Evolutionary conservation across 2,888 invertebrate genomes (phyloP), one percentile per base, ranked within the genome.

Genomic region (Spialia ferax): DNA sequence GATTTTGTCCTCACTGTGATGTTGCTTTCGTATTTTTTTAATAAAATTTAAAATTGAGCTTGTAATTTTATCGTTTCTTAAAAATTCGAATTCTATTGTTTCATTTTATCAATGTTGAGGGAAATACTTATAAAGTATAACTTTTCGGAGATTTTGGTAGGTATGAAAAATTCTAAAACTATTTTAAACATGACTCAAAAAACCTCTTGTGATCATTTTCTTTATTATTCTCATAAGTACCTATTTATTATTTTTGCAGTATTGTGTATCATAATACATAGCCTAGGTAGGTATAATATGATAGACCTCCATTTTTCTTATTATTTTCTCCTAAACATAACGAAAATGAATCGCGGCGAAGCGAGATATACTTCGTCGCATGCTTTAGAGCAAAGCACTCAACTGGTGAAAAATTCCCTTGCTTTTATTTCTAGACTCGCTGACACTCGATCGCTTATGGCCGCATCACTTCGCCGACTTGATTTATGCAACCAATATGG

Each of bases 401-500:
- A 88, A 89, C 85, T 89, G 86, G 88, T 86, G 87, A 86, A 86
- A 86, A 86, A 82, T 86, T 86, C 82, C 81, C 81, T 85, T 91
- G 88, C 86, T 93, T 92, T 92, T 93, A 91, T 91, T 91, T 90
- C 85, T 83, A 83, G 85, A 81, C 88, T 85, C 82, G 81, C 84
- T 87, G 91, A 92, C 93, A 92, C 87, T 85, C 91, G 91, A 92
- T 93, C 91, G 91, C 91, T 92, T 91, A 91, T 72, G 71, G 80
- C 83, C 83, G 83, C 86, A 91, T 89, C 91, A 90, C 88, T 88
- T 89, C 85, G 81, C 81, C 79, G 79, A 85, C 87, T 89, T 93
- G 93, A 93, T 93, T 93, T 93, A 93, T 93, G 93, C 91, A 86
- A 86, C 88, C 92, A 92, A 93, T 92, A 92, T 92, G 92, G 92